phyloP scores from a whole-genome alignment of 1,140 invertebrate species.

The Dysdera silvatica region DNA sequence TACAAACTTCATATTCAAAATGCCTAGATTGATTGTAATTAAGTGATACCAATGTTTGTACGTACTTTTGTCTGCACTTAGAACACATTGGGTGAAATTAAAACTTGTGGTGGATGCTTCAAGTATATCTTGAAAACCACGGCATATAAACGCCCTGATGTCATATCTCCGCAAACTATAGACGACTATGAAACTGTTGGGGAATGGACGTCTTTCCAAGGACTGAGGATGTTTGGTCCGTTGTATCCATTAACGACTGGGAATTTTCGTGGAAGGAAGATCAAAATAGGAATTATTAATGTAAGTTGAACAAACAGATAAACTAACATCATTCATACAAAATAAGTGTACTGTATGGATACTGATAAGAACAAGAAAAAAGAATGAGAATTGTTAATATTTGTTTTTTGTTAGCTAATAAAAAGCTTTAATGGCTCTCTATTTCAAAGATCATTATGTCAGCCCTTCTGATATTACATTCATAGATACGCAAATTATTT shows the following conservation, averaged over 20 bases:
- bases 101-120: conserved; percentile 16
- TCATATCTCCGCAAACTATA: background rate
- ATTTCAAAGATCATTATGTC: no score
- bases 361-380: no score
- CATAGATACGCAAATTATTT: no score
- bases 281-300: conserved; percentile 32
- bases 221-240: conserved; percentile 8
- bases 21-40: background rate
- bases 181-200: conserved; percentile 24
- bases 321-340: no score
- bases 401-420: no score
- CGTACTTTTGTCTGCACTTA: background rate
- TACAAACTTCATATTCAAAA: background rate
- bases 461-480: no score
- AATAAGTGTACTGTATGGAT: no score
- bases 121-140: conserved; percentile 17
- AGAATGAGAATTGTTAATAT: no score
- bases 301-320: conserved; percentile 21
- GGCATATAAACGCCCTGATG: background rate
- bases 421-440: no score
- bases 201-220: conserved; percentile 31
- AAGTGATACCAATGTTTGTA: background rate
- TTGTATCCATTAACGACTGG: conserved; percentile 16
- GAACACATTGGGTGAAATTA: conserved; percentile 2
- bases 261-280: conserved; percentile 28